These are phyloP conservation scores for Noctuana brunneofusca DNA, from an alignment of 2,888 invertebrate species.

Conservation along the genomic window DNA sequence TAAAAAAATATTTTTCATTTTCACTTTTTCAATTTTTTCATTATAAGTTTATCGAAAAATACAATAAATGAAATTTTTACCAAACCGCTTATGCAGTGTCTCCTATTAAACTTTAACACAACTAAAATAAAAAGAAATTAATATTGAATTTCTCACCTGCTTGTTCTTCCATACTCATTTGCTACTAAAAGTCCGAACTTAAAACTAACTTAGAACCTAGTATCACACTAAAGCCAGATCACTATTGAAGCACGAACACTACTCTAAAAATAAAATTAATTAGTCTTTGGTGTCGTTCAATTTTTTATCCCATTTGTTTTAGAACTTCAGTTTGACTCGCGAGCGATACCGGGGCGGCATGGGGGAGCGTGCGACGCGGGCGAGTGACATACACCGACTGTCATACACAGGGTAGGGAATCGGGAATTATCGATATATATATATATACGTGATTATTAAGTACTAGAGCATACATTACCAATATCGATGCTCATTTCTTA, in stretches of 20 bases:
- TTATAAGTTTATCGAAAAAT: no score
- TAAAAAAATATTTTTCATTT: no score
- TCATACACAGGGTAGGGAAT: constrained; percentile 29
- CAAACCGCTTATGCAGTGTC: not conserved
- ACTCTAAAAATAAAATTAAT: constrained; percentile 29
- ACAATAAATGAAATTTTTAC: no score
- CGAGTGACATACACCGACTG: constrained; percentile 36
- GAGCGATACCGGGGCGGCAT: constrained; percentile 43
- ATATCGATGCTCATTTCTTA: not conserved
- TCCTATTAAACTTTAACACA: not conserved
- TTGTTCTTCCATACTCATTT: constrained; percentile 67
- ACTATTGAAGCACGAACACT: constrained; percentile 36
- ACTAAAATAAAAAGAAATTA: not conserved
- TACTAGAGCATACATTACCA: not conserved
- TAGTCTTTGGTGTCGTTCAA: constrained; percentile 36
- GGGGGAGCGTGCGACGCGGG: constrained; percentile 36
- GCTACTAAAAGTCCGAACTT: constrained; percentile 44
- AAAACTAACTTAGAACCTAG: constrained; percentile 64
- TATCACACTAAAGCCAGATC: constrained; percentile 67
- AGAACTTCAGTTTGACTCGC: constrained; percentile 71
- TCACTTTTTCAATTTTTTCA: no score
- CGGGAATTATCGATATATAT: constrained; percentile 29
- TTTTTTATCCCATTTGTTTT: constrained; percentile 69
- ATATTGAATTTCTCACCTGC: constrained; percentile 55
- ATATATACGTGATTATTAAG: not conserved